Conservation (phyloP, 2,113 vertebrate genomes). For the Hemibagrus wyckioides region DNA sequence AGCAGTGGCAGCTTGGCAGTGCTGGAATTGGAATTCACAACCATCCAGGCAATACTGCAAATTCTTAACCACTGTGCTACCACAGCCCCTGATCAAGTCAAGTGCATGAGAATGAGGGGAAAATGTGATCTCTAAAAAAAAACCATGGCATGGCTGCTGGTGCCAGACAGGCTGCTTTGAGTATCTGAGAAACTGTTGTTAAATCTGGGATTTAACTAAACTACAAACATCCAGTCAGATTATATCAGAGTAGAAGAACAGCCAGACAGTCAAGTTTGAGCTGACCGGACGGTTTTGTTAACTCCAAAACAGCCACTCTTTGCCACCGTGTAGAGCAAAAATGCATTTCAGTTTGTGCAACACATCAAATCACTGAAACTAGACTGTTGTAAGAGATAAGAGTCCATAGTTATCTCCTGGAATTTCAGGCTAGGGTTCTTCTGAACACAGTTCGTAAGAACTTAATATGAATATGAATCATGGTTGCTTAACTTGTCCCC, state of each 20-base stretch:
- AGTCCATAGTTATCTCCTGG: neutral
- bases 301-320: neutral
- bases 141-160: neutral
- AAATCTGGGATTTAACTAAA: neutral
- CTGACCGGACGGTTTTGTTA: neutral
- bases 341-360: neutral
- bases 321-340: neutral
- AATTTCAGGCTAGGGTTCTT: neutral
- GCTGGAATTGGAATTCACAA: no score
- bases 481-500: no score
- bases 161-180: neutral
- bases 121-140: neutral
- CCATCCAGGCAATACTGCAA: no score
- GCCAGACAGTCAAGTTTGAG: neutral
- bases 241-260: neutral
- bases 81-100: neutral
- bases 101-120: neutral
- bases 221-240: neutral
- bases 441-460: neutral
- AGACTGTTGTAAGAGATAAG: neutral
- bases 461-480: no score
- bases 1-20: no score
- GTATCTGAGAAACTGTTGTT: neutral
- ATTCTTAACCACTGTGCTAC: no score
- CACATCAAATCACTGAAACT: neutral